phyloP scores from a whole-genome alignment of 2,113 vertebrate species.

The Syngnathus scovelli region DNA sequence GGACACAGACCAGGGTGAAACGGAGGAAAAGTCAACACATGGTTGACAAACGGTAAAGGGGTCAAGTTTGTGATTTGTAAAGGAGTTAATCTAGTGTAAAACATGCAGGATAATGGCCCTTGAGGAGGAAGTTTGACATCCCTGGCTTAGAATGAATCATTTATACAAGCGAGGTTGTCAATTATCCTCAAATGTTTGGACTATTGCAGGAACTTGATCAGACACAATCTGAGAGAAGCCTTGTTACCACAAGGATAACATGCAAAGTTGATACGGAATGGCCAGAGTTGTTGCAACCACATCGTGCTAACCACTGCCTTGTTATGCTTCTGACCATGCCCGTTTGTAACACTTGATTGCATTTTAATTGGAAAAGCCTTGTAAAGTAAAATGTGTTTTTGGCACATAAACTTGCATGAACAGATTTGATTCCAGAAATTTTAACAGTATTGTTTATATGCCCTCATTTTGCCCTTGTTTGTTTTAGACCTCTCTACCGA shows the following conservation, averaged over 20 bases:
- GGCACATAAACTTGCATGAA: neutral
- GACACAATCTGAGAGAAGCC: too few relatives aligned
- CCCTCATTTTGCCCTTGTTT: slow-evolving; percentile 1
- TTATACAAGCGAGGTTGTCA: too few relatives aligned
- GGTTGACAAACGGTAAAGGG: too few relatives aligned
- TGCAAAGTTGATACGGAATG: neutral
- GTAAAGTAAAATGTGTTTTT: neutral
- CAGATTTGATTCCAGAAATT: neutral
- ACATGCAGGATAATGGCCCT: too few relatives aligned
- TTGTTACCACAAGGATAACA: neutral
- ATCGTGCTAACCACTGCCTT: neutral
- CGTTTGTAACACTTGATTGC: neutral
- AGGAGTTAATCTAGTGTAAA: too few relatives aligned
- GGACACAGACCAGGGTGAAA: too few relatives aligned
- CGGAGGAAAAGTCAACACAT: too few relatives aligned
- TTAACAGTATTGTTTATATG: neutral
- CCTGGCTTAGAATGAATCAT: too few relatives aligned
- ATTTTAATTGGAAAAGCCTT: neutral
- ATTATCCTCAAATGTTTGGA: neutral
- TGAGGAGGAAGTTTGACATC: too few relatives aligned
- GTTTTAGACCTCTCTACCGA: neutral
- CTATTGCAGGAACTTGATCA: neutral
- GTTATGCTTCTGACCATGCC: neutral
- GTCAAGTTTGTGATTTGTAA: too few relatives aligned
- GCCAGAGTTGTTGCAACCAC: neutral